These are phyloP conservation scores for Typhlichthys subterraneus DNA, from an alignment of 2,797 vertebrate genomes.

Conservation along the genomic window DNA sequence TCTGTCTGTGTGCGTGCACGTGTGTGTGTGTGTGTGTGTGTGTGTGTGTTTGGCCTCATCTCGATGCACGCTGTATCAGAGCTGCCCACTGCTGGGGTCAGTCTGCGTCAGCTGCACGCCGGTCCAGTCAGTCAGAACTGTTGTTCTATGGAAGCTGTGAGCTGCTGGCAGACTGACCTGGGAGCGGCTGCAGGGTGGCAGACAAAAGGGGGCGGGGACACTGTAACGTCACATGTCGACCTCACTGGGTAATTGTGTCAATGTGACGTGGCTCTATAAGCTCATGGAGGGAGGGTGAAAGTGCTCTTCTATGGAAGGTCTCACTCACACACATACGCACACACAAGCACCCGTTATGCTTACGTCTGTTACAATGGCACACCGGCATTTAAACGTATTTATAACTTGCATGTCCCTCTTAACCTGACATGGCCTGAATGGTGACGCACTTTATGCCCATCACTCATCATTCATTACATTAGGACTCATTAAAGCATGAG, in stretches of 20 bases:
- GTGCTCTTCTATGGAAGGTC: constrained; percentile 54
- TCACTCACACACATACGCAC: constrained; percentile 29
- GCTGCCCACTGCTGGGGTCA: constrained; percentile 62
- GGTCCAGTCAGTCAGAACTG: constrained; percentile 54
- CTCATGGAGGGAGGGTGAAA: constrained; percentile 28
- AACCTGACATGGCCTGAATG: constrained; percentile 57
- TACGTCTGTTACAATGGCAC: constrained; percentile 53
- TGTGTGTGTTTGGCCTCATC: not conserved
- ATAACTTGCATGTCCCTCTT: constrained; percentile 53
- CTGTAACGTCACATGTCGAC: constrained; percentile 65
- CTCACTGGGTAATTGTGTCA: constrained; percentile 59
- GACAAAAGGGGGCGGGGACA: constrained; percentile 74
- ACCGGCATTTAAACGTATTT: constrained; percentile 62
- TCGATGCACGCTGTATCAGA: constrained; percentile 61
- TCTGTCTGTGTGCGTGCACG: not conserved
- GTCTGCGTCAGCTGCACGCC: constrained; percentile 73
- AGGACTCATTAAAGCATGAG: constrained; percentile 60
- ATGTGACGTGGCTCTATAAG: constrained; percentile 57
- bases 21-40: constrained; percentile 43
- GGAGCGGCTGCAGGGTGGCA: constrained; percentile 38
- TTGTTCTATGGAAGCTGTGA: constrained; percentile 76
- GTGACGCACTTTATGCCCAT: constrained; percentile 73
- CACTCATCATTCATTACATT: constrained; percentile 69
- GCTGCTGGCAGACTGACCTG: constrained; percentile 70
- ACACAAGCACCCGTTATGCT: constrained; percentile 41